Base-by-base conservation (phyloP, 2,113 vertebrate genomes). In the Bungarus multicinctus region DNA sequence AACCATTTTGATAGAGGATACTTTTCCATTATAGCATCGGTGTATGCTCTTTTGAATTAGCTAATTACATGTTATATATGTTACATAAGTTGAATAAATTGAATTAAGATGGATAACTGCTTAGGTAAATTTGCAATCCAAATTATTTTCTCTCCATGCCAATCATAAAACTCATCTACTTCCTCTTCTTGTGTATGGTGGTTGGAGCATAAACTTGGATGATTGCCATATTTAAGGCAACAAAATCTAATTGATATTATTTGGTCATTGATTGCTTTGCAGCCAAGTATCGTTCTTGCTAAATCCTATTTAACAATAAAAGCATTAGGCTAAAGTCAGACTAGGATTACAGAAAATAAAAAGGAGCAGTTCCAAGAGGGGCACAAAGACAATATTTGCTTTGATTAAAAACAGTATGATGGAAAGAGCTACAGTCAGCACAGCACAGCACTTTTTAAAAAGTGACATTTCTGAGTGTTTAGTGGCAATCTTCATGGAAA, bases 341-440 rank as follows among this genome's bases (percentile, higher is more conserved):
- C 94, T 93, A 85, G 93, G 69, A 91, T 92, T 95, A 90, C 9
- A 91, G 87, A 88, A 39, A 87, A 22, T 0, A 6, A 4, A 94
- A 85, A 8, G 0, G 0, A 90, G 30, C 9, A 34, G 27, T 97
- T 95, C 52, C 91, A 93, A 94, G 87, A 95, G 89, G 30, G 93
- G 90, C 11, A 47, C 53, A 90, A 52, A 3, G 14, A 39, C 87
- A 5, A 0, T 87, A 53, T 92, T 88, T 27, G 47, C 93, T 94
- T 87, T 74, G 89, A 88, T 90, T 94, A 95, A 93, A 39, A 52
- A 45, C 85, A 43, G n/a, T 12, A 89, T 92, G 22, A 45, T 92
- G 50, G 58, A 89, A 93, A 90, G 43, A 12, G 5, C 90, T 45
- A 89, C 0, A 3, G 91, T 91, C 64, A 57, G 23, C 74, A 12